Percentiles rank a stretch among this genome's conserved stretches.
Conservation (phyloP, 2,888 invertebrate genomes). For the Ecdyonurus torrentis region DNA sequence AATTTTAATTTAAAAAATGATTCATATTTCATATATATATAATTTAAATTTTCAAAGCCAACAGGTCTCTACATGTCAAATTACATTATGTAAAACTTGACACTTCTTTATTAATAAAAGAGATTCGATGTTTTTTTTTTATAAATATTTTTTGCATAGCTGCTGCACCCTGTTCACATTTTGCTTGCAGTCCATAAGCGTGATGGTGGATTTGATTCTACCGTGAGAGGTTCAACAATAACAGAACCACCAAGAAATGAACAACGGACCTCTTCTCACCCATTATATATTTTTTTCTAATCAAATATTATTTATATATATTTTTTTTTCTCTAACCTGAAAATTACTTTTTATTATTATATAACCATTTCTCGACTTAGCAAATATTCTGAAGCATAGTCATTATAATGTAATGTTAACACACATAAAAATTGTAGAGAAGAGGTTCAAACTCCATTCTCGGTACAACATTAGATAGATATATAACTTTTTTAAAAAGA, state of each 20-base stretch:
- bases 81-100: not conserved
- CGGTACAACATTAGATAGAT: not conserved
- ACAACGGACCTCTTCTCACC: not conserved
- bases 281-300: too few relatives aligned
- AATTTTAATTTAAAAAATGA: too few relatives aligned
- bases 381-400: not conserved
- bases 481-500: not conserved
- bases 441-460: not conserved
- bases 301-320: too few relatives aligned
- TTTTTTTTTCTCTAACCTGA: not conserved
- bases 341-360: not conserved
- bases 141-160: not conserved
- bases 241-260: not conserved
- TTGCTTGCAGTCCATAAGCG: not conserved
- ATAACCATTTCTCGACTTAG: not conserved
- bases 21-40: not conserved
- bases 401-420: too few relatives aligned
- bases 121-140: not conserved
- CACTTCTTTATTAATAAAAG: not conserved
- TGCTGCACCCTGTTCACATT: not conserved
- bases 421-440: not conserved
- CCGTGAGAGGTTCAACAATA: not conserved
- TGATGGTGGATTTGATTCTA: not conserved
- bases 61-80: not conserved
- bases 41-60: not conserved